Evolutionary conservation across 2,113 vertebrate genomes (phyloP).

Genomic region (Sporophila hypoxantha): DNA sequence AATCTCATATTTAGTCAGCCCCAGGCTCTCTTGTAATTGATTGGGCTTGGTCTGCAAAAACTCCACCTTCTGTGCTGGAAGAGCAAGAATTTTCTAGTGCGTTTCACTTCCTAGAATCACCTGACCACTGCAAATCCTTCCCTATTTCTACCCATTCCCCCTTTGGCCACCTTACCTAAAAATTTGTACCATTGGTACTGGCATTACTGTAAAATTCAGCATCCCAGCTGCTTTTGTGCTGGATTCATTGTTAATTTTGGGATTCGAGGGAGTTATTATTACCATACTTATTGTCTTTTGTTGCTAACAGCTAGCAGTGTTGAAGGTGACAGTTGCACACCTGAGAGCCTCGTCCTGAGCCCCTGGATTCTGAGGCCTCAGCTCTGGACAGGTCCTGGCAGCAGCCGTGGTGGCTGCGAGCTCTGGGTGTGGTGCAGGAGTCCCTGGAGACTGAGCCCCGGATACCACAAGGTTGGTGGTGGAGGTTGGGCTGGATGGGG

Average conservation of each 20-base stretch:
- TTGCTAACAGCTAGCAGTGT: neutral
- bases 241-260: neutral
- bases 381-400: neutral
- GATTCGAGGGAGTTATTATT: fast-evolving
- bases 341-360: neutral
- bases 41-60: neutral
- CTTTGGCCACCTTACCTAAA: neutral
- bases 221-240: neutral
- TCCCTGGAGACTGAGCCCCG: neutral
- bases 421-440: fast-evolving
- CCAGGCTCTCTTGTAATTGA: neutral
- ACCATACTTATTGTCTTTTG: neutral
- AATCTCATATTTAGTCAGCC: neutral
- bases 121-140: neutral
- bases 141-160: neutral
- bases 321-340: neutral
- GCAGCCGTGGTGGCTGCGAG: neutral
- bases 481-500: neutral
- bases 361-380: neutral
- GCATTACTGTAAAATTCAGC: neutral
- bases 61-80: neutral
- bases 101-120: neutral
- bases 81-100: fast-evolving
- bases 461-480: neutral
- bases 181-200: fast-evolving